Evolutionary conservation across 2,888 invertebrate genomes (phyloP), one percentile per base, ranked within the genome.

Genomic region (Eledona agricola): DNA sequence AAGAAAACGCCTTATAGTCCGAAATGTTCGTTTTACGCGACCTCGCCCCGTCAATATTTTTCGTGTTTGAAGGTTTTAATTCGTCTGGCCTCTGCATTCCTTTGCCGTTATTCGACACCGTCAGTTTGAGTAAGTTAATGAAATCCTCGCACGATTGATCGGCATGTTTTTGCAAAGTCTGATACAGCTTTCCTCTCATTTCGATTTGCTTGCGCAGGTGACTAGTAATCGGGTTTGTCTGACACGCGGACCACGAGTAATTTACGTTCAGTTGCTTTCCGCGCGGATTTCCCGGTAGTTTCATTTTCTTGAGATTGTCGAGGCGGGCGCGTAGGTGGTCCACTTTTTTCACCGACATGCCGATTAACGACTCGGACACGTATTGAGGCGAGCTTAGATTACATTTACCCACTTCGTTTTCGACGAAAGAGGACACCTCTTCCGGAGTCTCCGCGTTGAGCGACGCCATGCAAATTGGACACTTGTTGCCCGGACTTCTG

Each of bases 111-210:
- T 22, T 32, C 28, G 55, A 57, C 49, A 63, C 58, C 28, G 66
- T 64, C 35, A 69, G 37, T 49, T 66, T 65, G 17, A 69, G 49
- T 13, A 70, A 59, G 56, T 58, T 59, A 9, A 63, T 64, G 42
- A 71, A 58, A 53, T 71, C 69, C 4, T 67, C 67, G 45, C 70
- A 69, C 4, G 68, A 65, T 26, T 69, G 64, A 40, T 70, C 64
- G 5, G 68, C 65, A 49, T 69, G 66, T 38, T 62, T 58, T 52
- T 69, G 70, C 15, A 67, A 57, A 26, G 64, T 59, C 32, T 69
- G 62, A 47, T 68, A 69, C 29, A 66, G 52, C 35, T 64, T 65
- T 2, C 66, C 64, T 4, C 64, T 65, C n/a, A 70, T 40, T 43
- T 67, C 62, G 23, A 70, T 52, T 26, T 68, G 63, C 60, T 65